Conservation (phyloP, 2,888 invertebrate genomes). For the Drosophila ezoana region DNA sequence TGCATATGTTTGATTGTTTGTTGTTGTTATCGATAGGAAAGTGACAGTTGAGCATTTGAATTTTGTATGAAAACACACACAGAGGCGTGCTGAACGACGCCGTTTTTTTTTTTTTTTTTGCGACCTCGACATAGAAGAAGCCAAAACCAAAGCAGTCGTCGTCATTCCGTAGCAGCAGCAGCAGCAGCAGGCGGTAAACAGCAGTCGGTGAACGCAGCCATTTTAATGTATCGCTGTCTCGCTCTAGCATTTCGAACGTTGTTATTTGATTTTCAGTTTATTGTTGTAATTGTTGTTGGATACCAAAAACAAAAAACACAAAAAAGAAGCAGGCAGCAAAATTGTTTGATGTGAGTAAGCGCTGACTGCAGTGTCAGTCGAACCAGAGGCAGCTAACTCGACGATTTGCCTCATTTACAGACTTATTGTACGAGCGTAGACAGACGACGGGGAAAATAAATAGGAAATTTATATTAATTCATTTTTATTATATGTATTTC, state of each 20-base stretch:
- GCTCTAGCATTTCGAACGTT: constrained; percentile 37
- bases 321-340: constrained; percentile 10
- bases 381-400: not conserved
- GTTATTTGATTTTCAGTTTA: constrained; percentile 45
- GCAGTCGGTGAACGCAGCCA: constrained; percentile 56
- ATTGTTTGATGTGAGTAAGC: constrained; percentile 51
- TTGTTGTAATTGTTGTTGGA: constrained; percentile 51
- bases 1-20: constrained; percentile 11
- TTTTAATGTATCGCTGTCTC: constrained; percentile 53
- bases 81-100: constrained; percentile 48
- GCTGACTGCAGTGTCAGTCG: constrained; percentile 27
- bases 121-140: constrained; percentile 77
- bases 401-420: constrained; percentile 7
- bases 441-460: not conserved
- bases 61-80: constrained; percentile 39
- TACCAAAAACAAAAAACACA: constrained; percentile 42
- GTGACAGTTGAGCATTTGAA: constrained; percentile 72
- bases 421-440: not conserved
- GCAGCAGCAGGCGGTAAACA: constrained; percentile 23
- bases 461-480: constrained; percentile 1
- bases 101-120: constrained; percentile 56
- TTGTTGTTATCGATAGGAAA: constrained; percentile 67
- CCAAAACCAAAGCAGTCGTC: constrained; percentile 41
- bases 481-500: constrained; percentile 5
- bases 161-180: constrained; percentile 57